Base-by-base conservation (phyloP, 2,888 invertebrate species). In the Prenolepis imparis region DNA sequence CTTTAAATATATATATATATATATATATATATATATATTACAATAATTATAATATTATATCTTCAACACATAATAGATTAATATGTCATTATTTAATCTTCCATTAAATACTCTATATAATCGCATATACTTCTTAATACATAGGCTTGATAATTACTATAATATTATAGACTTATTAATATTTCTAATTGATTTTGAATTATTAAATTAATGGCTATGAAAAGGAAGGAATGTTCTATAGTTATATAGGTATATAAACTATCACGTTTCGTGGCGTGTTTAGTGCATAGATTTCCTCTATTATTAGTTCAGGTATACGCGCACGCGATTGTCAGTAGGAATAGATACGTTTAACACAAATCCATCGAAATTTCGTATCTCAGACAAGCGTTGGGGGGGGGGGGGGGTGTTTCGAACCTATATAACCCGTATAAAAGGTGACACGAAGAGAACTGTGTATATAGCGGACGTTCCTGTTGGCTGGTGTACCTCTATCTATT, bases 1-100 rank as follows among this genome's bases (percentile, higher is more conserved):
- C 44, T 44, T 44, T 28, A 2, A 28, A 2, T 28, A 28, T 28
- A 28, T 28, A 28, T 18, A 18, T 41, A 73, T 44, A 24, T 15
- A 66, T 15, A 64, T 48, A 28, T 32, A 44, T n/a, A n/a, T n/a
- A n/a, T n/a, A n/a, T n/a, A n/a, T n/a, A n/a, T n/a, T n/a, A n/a
- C n/a, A n/a, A n/a, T n/a, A n/a, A n/a, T n/a, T n/a, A n/a, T n/a
- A n/a, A n/a, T n/a, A n/a, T n/a, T n/a, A n/a, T n/a, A 9, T 36
- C 18, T 64, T 24, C 36, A 75, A 75, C 44, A n/a, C 8, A 12
- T 32, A 66, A 36, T 44, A 52, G 24, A 75, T 66, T 66, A 24
- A 48, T 24, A n/a, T 6, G 18, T 18, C 5, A 63, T 63, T 74
- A 63, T 36, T 63, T 15, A 61, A 32, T 0, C 12, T 32, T 32